phyloP scores from a whole-genome alignment of 2,797 vertebrate genomes.

The Crocidura indochinensis region DNA sequence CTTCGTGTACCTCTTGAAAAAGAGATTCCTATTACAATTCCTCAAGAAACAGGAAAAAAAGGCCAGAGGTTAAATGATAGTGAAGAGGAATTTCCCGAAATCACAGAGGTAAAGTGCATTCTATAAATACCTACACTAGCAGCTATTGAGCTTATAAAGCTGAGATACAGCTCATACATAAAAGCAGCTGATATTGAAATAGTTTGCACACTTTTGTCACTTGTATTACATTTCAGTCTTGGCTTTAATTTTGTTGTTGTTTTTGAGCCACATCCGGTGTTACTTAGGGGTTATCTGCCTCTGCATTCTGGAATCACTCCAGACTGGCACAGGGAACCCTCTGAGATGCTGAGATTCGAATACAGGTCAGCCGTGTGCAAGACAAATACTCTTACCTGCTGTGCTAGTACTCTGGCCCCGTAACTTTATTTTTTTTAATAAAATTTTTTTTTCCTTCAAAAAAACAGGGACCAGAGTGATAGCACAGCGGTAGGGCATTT shows the following conservation, averaged over 20 bases:
- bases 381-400: too few relatives aligned
- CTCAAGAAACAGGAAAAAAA: conserved; percentile 88
- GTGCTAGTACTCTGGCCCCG: too few relatives aligned
- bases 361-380: too few relatives aligned
- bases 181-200: conserved; percentile 30
- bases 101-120: conserved; percentile 92
- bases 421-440: conserved; percentile 33
- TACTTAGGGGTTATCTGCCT: too few relatives aligned
- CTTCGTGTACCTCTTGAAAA: conserved; percentile 97
- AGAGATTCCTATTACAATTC: conserved; percentile 94
- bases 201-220: not conserved
- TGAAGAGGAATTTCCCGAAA: conserved; percentile 95
- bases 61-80: conserved; percentile 77
- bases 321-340: too few relatives aligned
- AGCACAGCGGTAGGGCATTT: too few relatives aligned
- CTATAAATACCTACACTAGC: conserved; percentile 39
- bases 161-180: conserved; percentile 21
- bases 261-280: too few relatives aligned
- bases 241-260: too few relatives aligned
- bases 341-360: too few relatives aligned
- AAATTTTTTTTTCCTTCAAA: too few relatives aligned
- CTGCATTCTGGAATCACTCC: too few relatives aligned
- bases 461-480: too few relatives aligned
- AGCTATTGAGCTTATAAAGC: not conserved
- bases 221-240: conserved; percentile 38